Evolutionary conservation across 2,888 invertebrate species (phyloP).

Genomic region (Macropis europaea): DNA sequence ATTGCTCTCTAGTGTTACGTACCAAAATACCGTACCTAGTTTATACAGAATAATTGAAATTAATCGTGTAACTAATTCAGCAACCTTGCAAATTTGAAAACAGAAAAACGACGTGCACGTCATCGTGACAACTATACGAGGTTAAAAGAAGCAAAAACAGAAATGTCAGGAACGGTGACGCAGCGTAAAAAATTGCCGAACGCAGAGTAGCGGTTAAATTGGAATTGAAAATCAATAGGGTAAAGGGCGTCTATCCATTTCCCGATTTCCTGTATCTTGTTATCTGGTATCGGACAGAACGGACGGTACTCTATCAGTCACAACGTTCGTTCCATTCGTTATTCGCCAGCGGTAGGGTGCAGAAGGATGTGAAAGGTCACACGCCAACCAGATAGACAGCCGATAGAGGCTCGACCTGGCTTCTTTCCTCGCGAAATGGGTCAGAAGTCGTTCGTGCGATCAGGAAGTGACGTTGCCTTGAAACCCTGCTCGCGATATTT

Average conservation of each 20-base stretch:
- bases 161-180: neutral
- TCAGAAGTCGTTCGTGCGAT: conserved; percentile 58
- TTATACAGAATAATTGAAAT: too few relatives aligned
- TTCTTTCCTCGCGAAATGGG: conserved; percentile 69
- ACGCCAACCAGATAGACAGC: conserved; percentile 72
- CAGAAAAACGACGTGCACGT: neutral
- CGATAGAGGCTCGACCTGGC: conserved; percentile 71
- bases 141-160: neutral
- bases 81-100: conserved; percentile 3
- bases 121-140: neutral
- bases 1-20: too few relatives aligned
- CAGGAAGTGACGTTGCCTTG: conserved; percentile 63
- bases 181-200: neutral
- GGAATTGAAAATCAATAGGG: conserved; percentile 27
- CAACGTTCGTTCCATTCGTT: conserved; percentile 45
- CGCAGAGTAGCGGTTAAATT: neutral
- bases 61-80: too few relatives aligned
- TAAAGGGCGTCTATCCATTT: conserved; percentile 20
- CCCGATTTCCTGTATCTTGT: conserved; percentile 29
- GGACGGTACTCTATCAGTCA: conserved; percentile 18
- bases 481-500: conserved; percentile 43
- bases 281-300: conserved; percentile 28
- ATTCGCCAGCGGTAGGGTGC: conserved; percentile 38
- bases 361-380: conserved; percentile 72
- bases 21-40: too few relatives aligned